Base-by-base conservation (phyloP, 2,797 vertebrate species). In the Poecile montanus region DNA sequence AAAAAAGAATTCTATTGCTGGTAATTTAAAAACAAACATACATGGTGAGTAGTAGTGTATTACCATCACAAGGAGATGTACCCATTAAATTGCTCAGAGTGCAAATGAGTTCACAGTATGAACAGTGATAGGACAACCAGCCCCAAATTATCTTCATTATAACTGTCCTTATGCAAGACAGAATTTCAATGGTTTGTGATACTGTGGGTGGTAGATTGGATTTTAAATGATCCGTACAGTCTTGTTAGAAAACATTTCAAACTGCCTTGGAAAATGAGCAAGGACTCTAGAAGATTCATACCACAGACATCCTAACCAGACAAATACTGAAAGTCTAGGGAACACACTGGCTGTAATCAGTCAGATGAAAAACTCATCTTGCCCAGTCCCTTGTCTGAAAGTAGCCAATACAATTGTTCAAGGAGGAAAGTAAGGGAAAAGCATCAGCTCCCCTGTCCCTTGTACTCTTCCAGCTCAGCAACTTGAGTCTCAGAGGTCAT, bases 191-290 rank as follows among this genome's bases (percentile, higher is more conserved):
- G 40, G 14, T 57, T 65, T 89, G 53, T 62, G 77, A 75, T 89
- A 47, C 86, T 80, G 60, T 79, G 82, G 91, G 86, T 89, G 92
- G 95, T 87, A 95, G 88, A 95, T 80, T 88, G 65, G 86, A 94
- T 96, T 95, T 95, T 79, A 93, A 95, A 94, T 91, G 68, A 95
- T 58, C 88, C 19, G 0, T 93, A 83, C 48, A 85, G 78, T 77
- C 36, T 26, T 93, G 44, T 32, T 54, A 53, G 58, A 65, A 94
- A 76, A 88, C 84, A 85, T 71, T 95, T 65, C 54, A 23, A 87
- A 94, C 72, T 56, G 42, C 45, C 13, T 40, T 83, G 60, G 67
- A 86, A 96, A 93, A 81, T 57, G 23, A 85, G 23, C 23, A 70
- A 62, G 76, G 54, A 25, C 18, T 79, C 25, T 7, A 27, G 50